A percentile compares a stretch with the other conserved stretches of the same genome.
Conservation (phyloP, 2,113 vertebrate genomes). For the Paramisgurnus dabryanus region DNA sequence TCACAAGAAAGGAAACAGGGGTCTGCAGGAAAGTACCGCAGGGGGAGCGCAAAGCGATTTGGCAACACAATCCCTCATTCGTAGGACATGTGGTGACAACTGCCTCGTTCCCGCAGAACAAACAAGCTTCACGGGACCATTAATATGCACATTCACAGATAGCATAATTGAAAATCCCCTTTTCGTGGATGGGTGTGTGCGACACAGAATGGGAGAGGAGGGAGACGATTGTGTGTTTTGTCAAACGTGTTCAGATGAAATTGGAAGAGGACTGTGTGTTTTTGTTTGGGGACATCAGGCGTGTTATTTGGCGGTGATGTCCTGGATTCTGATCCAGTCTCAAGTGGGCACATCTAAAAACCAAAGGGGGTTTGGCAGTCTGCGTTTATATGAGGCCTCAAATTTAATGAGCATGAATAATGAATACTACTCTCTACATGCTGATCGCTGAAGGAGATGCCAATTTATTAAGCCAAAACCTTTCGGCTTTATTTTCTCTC, state of each 20-base stretch:
- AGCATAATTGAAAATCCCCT: constrained; percentile 70
- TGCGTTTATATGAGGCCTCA: constrained; percentile 74
- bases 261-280: constrained; percentile 62
- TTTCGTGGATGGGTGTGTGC: constrained; percentile 36
- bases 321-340: constrained; percentile 78
- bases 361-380: constrained; percentile 78
- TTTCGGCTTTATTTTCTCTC: background rate
- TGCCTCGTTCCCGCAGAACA: constrained; percentile 60
- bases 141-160: constrained; percentile 55
- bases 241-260: constrained; percentile 74
- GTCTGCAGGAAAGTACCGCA: background rate
- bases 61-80: background rate
- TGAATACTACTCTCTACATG: constrained; percentile 78
- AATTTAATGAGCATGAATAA: constrained; percentile 87
- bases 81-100: constrained; percentile 66
- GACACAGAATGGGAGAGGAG: constrained; percentile 62
- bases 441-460: constrained; percentile 73
- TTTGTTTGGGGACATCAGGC: constrained; percentile 52
- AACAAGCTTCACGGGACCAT: constrained; percentile 43
- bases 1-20: background rate
- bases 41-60: constrained; percentile 2
- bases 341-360: constrained; percentile 82
- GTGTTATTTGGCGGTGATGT: constrained; percentile 74
- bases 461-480: constrained; percentile 78
- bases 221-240: constrained; percentile 72